Conservation (phyloP, 1,140 invertebrate species). For the Brachionus plicatilis region DNA sequence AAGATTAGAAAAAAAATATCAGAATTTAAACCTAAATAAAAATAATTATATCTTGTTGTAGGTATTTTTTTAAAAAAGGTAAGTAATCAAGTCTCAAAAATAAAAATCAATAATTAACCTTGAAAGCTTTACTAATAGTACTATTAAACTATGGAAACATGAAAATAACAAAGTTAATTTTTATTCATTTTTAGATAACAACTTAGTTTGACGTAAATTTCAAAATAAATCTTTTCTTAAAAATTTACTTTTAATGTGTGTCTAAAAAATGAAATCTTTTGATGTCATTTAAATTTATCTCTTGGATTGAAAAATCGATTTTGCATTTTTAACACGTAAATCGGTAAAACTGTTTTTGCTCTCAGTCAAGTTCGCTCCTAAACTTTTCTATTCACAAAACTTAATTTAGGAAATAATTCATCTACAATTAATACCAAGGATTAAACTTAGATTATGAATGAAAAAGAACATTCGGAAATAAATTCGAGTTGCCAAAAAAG, state of each 20-base stretch:
- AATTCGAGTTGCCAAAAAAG: not conserved
- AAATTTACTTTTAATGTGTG: not conserved
- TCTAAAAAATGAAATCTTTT: not conserved
- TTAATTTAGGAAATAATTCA: not conserved
- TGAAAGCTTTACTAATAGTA: not conserved
- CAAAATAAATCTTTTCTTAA: not conserved
- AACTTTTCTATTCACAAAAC: not conserved
- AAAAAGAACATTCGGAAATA: not conserved
- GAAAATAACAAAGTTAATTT: not conserved
- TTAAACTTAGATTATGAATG: not conserved
- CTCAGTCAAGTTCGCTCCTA: not conserved
- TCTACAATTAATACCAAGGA: not conserved
- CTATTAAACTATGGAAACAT: not conserved
- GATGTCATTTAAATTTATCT: not conserved
- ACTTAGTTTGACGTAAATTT: not conserved
- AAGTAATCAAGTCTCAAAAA: not conserved
- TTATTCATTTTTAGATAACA: not conserved
- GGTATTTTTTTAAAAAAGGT: not conserved
- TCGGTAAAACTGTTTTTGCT: not conserved
- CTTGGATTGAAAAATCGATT: not conserved
- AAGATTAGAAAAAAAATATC: not conserved
- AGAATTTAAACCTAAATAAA: not conserved
- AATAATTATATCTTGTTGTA: not conserved
- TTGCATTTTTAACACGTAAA: not conserved
- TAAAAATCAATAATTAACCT: not conserved